Evolutionary conservation across 2,888 invertebrate species (phyloP).

Genomic region (Philonicus albiceps): DNA sequence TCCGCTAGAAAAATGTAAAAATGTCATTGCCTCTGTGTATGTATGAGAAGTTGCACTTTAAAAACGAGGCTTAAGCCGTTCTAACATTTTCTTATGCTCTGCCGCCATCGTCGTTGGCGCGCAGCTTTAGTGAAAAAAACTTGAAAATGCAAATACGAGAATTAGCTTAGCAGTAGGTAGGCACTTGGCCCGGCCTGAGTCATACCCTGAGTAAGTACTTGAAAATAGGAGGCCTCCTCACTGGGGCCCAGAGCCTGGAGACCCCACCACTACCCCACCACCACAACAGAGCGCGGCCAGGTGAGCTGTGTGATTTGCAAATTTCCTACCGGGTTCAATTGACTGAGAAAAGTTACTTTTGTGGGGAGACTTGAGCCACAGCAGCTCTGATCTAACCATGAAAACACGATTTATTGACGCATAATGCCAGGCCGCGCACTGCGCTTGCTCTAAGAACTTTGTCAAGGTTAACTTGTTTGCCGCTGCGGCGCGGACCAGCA

Average conservation of each 20-base stretch:
- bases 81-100: constrained; percentile 26
- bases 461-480: constrained; percentile 30
- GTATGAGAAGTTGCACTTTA: constrained; percentile 42
- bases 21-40: constrained; percentile 40
- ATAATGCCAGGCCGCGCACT: background rate
- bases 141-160: constrained; percentile 27
- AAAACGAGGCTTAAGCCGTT: constrained; percentile 31
- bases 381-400: constrained; percentile 15
- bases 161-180: constrained; percentile 37
- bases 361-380: background rate
- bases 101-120: background rate
- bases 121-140: constrained; percentile 28
- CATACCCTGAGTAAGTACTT: constrained; percentile 25
- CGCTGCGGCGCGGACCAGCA: background rate
- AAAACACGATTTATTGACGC: constrained; percentile 30
- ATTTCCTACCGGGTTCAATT: constrained; percentile 35
- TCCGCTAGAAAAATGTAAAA: background rate
- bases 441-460: constrained; percentile 32
- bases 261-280: background rate
- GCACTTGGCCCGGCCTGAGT: constrained; percentile 18
- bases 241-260: background rate
- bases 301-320: constrained; percentile 26
- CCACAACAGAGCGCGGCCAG: background rate
- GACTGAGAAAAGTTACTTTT: constrained; percentile 17
- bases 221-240: constrained; percentile 22